Base-by-base conservation (phyloP, 2,888 invertebrate genomes). In the Sinohyriopsis cumingii region DNA sequence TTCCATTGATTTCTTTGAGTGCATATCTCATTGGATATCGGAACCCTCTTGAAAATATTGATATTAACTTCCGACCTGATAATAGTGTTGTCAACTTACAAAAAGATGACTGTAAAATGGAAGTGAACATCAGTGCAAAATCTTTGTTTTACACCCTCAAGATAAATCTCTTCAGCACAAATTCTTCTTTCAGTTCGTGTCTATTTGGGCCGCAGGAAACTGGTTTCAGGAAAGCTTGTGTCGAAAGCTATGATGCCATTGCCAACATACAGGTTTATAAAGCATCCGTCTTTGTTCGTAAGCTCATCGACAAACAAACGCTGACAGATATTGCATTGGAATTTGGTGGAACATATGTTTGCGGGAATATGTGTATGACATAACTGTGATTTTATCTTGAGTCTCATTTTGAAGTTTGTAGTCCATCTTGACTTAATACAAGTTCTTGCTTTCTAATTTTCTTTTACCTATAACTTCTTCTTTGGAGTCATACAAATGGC, bases 1-100 rank as follows among this genome's bases (percentile, higher is more conserved):
- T 82, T 18, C 61, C 67, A 9, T n/a, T 68, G 0, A 12, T 82
- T 0, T 69, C 76, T 45, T 73, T 84, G 0, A 72, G 67, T 20
- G 83, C 82, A 7, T 83, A 81, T 72, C 71, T 86, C 20, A 79
- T 82, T 55, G 84, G 85, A 4, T 85, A 84, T 70, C 72, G 83
- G 60, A 83, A 84, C 67, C 81, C 79, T 15, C n/a, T 55, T 7
- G 78, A 77, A 56, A 69, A 67, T 5, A 67, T 85, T 12, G 54
- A 55, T 54, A 57, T 83, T 24, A 78, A 78, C 63, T 86, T 83
- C 64, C 68, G 76, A 28, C 85, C 86, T 12, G 73, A 72, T 19
- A 81, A 84, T 69, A 82, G 82, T 55, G n/a, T 76, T 2, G 69
- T 79, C 5, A 53, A 55, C 12, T 55, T 75, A 5, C 9, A 61